These are phyloP conservation scores for Cacatua alba DNA, from an alignment of 2,113 vertebrate genomes.

Conservation along the genomic window DNA sequence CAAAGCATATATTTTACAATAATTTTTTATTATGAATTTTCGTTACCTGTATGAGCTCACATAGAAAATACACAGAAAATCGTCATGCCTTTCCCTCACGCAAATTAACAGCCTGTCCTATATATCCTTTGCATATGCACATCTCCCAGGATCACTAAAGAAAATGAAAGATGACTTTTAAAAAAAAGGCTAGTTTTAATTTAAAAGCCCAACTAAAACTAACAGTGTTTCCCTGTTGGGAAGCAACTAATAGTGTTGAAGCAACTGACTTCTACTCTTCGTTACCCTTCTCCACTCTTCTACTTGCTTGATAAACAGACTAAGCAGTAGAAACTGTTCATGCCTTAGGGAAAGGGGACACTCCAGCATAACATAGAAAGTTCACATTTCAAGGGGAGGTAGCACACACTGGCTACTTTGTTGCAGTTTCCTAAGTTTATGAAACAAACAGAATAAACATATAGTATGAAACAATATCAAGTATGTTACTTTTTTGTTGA, in stretches of 20 bases:
- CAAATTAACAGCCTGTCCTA: neutral
- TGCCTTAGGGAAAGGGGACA: neutral
- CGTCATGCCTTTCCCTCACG: neutral
- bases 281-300: neutral
- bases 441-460: neutral
- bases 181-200: neutral
- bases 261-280: neutral
- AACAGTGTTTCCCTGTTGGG: neutral
- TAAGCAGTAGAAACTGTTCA: neutral
- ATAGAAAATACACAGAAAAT: neutral
- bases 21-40: neutral
- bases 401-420: neutral
- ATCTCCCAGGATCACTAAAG: neutral
- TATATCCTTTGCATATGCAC: neutral
- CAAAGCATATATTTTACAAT: neutral
- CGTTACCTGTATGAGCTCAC: neutral
- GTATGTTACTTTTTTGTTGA: neutral
- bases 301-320: neutral
- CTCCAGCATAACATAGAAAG: neutral
- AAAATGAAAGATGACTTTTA: neutral
- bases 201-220: conserved; percentile 23
- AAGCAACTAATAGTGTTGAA: neutral
- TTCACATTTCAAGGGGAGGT: neutral
- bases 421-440: neutral
- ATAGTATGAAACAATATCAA: neutral